Percentiles rank a stretch among this genome's conserved stretches.
These are phyloP conservation scores for Diplosoma virens DNA, from an alignment of 23 tunicate genomes.

Conservation along the genomic window DNA sequence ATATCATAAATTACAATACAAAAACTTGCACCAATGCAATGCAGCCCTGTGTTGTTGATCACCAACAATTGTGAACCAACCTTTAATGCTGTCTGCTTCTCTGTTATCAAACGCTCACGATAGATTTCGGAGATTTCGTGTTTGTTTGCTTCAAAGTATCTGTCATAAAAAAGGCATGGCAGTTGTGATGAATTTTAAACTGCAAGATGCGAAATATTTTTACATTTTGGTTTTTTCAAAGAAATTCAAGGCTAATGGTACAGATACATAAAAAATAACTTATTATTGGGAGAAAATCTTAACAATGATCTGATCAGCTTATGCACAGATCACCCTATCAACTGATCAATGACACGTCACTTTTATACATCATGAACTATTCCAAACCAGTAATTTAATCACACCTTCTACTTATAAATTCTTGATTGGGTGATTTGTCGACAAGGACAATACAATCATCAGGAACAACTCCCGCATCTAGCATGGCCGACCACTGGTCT, in stretches of 20 bases:
- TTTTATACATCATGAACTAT: not conserved
- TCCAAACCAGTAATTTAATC: too few relatives aligned
- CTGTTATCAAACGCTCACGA: conserved; percentile 51
- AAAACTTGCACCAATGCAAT: too few relatives aligned
- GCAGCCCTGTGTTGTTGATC: too few relatives aligned
- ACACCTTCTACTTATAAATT: conserved; percentile 51
- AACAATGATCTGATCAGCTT: too few relatives aligned
- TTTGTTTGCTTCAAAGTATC: conserved; percentile 64
- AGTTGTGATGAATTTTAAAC: not conserved
- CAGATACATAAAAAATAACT: too few relatives aligned
- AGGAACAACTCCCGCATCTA: conserved; percentile 66
- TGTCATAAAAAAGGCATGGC: too few relatives aligned
- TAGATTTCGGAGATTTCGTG: conserved; percentile 45
- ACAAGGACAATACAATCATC: conserved; percentile 63
- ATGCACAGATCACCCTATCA: too few relatives aligned
- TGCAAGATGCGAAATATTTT: not conserved
- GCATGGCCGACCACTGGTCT: conserved; percentile 95
- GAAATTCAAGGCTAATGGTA: too few relatives aligned
- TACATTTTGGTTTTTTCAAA: too few relatives aligned
- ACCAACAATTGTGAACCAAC: too few relatives aligned
- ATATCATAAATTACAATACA: too few relatives aligned
- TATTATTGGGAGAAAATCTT: too few relatives aligned
- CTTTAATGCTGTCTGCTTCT: conserved; percentile 59
- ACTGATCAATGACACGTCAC: not conserved
- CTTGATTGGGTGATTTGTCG: conserved; percentile 65